A percentile compares a stretch with the other conserved stretches of the same genome.
These are phyloP conservation scores for Tapera naevia DNA, from an alignment of 2,797 vertebrate species.

Conservation along the genomic window DNA sequence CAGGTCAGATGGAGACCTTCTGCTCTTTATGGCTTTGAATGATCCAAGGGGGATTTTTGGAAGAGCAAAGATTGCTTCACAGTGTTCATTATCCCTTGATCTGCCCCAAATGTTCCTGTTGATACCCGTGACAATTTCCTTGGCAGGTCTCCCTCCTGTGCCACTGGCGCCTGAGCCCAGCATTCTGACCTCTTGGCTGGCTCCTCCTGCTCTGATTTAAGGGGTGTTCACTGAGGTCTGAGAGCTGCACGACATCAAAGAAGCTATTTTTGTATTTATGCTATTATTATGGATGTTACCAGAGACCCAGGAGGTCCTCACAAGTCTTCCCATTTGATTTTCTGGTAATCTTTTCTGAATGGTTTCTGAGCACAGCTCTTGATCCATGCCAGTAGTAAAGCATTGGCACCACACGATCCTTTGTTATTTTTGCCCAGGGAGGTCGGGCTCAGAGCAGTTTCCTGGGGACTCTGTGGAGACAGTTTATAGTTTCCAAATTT, in stretches of 20 bases:
- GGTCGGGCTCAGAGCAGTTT: background rate
- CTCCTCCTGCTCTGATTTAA: background rate
- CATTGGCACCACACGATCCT: background rate
- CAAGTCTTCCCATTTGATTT: background rate
- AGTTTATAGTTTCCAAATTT: background rate
- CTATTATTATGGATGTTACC: background rate
- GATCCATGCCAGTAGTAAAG: background rate
- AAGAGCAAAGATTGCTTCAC: background rate
- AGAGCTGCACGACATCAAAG: background rate
- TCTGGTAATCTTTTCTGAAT: background rate
- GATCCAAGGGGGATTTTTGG: background rate
- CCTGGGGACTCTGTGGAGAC: constrained; percentile 2
- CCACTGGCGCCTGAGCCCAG: rapidly evolving
- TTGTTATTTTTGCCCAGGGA: background rate
- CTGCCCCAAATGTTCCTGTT: background rate
- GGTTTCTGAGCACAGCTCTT: background rate
- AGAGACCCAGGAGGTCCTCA: background rate
- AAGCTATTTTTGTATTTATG: background rate
- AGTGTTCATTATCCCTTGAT: background rate
- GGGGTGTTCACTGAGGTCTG: rapidly evolving
- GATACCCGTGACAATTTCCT: background rate
- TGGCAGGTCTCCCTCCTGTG: background rate
- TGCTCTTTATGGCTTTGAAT: background rate
- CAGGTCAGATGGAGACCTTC: background rate
- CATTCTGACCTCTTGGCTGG: background rate